Conservation (phyloP, 1,140 invertebrate species). For the Whitmania pigra region DNA sequence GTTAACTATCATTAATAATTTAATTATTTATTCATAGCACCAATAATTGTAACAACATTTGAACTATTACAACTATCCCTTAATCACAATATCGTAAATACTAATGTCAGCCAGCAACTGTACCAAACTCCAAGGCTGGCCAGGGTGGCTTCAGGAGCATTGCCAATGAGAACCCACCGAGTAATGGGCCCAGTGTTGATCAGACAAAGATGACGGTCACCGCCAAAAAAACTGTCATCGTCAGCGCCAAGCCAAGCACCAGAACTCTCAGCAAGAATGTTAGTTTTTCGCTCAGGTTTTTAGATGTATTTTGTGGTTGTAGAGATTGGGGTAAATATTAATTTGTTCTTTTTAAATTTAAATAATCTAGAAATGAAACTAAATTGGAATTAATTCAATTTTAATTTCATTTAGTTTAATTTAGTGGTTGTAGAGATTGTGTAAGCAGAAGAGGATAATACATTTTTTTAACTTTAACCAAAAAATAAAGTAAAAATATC, state of each 20-base stretch:
- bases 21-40: neutral
- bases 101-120: neutral
- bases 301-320: no score
- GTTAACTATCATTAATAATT: no score
- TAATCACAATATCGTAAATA: no score
- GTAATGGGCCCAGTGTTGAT: neutral
- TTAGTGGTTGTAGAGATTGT: no score
- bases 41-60: neutral
- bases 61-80: neutral
- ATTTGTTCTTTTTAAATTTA: no score
- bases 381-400: no score
- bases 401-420: no score
- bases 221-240: neutral
- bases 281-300: no score
- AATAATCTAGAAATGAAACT: no score
- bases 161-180: neutral
- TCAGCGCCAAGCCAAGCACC: neutral
- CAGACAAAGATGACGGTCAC: conserved; percentile 10
- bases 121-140: neutral
- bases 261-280: neutral
- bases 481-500: no score
- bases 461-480: no score
- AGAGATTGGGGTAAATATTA: neutral
- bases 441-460: no score
- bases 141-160: neutral